Base-by-base conservation (phyloP, 2,113 vertebrate genomes). In the Phaetusa simplex region DNA sequence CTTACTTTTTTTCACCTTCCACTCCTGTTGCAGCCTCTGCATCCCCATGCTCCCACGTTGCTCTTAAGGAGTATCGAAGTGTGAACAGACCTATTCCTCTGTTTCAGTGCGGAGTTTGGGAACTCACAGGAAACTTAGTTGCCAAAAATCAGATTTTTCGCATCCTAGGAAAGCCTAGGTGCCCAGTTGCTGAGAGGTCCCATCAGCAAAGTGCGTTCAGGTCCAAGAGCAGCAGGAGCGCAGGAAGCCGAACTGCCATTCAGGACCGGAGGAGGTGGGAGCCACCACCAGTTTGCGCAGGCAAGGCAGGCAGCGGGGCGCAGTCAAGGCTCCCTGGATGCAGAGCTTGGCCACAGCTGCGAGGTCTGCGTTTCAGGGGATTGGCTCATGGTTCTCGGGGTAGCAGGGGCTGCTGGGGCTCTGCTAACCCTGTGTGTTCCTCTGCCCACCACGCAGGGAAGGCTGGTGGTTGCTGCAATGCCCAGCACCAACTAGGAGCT, bases 51-150 rank as follows among this genome's bases (percentile, higher is more conserved):
- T 76, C 52, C 42, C 32, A 22, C 23, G 6, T 36, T 79, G 43
- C 34, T 91, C 15, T 17, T 36, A 36, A 0, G 1, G 26, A 65
- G 14, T 42, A 74, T 14, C 0, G 0, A 61, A 56, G 14, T 22
- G 24, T 52, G n/a, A 93, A 43, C 12, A 87, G 70, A 72, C 6
- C 12, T 50, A 45, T 45, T 74, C 18, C 30, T 66, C n/a, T 12
- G 3, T 26, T 23, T 7, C 23, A 61, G 45, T 36, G 42, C 0
- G 5, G 21, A 69, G 40, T 38, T 32, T 76, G 45, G 61, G 71
- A 94, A 27, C 20, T 71, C 76, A 43, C 3, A 6, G 56, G 45
- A 79, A 52, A 90, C 49, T 49, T 12, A 32, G 7, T 22, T 38
- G 61, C n/a, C 45, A 66, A 82, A 66, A 11, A 78, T 12, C 3